phyloP scores from a whole-genome alignment of 2,113 vertebrate species.

The Octodon degus region DNA sequence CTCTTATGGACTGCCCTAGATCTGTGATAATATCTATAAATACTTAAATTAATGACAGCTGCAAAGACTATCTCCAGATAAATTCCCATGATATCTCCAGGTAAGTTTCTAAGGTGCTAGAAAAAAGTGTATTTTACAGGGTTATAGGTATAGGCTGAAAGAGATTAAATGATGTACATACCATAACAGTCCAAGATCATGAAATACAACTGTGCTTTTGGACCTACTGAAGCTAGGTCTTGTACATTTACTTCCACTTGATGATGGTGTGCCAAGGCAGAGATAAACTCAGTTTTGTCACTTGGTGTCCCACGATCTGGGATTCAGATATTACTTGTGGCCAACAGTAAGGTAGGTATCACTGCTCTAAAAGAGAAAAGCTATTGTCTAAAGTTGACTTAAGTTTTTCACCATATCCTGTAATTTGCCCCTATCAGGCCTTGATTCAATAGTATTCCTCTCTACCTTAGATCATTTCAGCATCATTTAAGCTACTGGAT shows the following conservation, averaged over 20 bases:
- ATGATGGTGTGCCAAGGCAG: neutral
- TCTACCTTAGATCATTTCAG: neutral
- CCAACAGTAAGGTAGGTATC: neutral
- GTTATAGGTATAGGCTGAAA: neutral
- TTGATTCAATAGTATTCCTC: neutral
- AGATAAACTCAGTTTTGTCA: neutral
- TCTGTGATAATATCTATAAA: neutral
- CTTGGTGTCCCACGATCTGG: neutral
- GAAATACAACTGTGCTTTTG: neutral
- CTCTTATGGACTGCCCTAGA: neutral
- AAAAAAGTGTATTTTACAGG: neutral
- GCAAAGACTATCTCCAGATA: conserved; percentile 17
- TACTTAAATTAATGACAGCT: conserved; percentile 1
- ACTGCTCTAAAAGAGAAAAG: neutral
- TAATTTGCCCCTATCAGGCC: neutral
- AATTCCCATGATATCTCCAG: conserved; percentile 6
- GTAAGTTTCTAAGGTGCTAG: neutral
- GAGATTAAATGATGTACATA: neutral
- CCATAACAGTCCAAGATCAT: neutral
- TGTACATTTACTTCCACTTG: neutral
- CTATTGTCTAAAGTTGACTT: conserved; percentile 13
- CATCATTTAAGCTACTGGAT: neutral
- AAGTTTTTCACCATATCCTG: neutral
- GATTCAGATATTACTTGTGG: neutral
- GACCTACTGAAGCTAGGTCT: neutral